Evolutionary conservation across 53 echinoderm and acorn worm species (phyloP).

Genomic region (Echinarachnius parma): DNA sequence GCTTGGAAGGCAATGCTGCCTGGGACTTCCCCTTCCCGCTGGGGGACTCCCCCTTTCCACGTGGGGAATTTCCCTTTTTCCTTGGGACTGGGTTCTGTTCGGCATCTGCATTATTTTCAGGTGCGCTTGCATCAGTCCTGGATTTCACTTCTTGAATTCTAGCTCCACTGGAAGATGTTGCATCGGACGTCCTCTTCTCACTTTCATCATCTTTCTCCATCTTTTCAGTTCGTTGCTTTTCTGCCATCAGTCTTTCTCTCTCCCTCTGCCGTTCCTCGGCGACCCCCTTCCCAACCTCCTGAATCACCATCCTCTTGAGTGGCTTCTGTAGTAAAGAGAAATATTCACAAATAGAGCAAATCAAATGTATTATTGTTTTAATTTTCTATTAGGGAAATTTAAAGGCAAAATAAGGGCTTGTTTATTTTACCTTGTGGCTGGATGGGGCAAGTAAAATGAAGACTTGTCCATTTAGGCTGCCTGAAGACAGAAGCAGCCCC

Average conservation of each 20-base stretch:
- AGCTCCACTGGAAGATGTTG: not conserved
- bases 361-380: too few species aligned
- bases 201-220: not conserved
- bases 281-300: slow-evolving; percentile 66
- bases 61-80: slow-evolving; percentile 14
- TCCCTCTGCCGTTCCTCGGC: slow-evolving; percentile 32
- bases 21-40: slow-evolving; percentile 11
- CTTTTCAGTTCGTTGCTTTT: not conserved
- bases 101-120: not conserved
- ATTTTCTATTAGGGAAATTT: too few species aligned
- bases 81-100: not conserved
- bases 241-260: slow-evolving; percentile 1
- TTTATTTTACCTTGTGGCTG: too few species aligned
- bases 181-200: not conserved
- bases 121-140: not conserved
- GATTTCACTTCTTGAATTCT: slow-evolving; percentile 29
- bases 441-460: too few species aligned
- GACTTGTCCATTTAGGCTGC: too few species aligned
- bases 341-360: too few species aligned
- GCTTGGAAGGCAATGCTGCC: not conserved
- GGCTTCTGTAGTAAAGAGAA: slow-evolving; percentile 62
- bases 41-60: not conserved
- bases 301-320: slow-evolving; percentile 71
- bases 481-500: too few species aligned
- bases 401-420: too few species aligned